Base-by-base conservation (phyloP, 2,797 vertebrate species). In the Dendrocincla fuliginosa region DNA sequence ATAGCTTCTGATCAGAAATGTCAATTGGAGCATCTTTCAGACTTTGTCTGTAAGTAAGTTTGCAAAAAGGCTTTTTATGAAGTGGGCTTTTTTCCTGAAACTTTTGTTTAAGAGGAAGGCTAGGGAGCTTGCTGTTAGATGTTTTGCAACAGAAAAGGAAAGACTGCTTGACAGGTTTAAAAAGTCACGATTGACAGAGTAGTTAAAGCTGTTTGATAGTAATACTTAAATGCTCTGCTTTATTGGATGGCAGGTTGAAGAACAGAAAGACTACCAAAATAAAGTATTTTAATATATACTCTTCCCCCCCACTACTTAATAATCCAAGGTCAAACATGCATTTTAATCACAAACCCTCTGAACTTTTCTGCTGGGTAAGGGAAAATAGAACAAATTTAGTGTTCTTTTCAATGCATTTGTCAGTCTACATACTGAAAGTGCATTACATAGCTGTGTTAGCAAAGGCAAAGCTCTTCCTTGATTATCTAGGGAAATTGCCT, bases 151-250 rank as follows among this genome's bases (percentile, higher is more conserved):
- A 44, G 70, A 90, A 80, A 96, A 93, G 59, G 80, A 97, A 97
- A 94, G 94, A 95, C 79, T 97, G 61, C 76, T 95, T 97, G 96
- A 97, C 95, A 96, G 87, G 67, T 95, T 97, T 94, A 96, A 96
- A 96, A 97, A 97, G 93, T 96, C 67, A 39, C 0, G 8, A 84
- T 95, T 97, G 95, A 97, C 94, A 97, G 95, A 80, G 33, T 71
- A 92, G 93, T 96, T 96, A 95, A 33, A 94, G 49, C 47, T 95
- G 78, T 93, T 96, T 94, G 81, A 96, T 81, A 95, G 91, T 74
- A 87, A 89, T 80, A 93, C 87, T 97, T 94, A 93, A 94, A 93
- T 68, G 56, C 93, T 97, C 91, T 78, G 52, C 92, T 96, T 96
- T 97, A 96, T 92, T 96, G 89, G 91, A 94, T 92, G 96, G 95